Percentiles rank a stretch among this genome's conserved stretches.
Conservation (phyloP, 2,797 vertebrate genomes). For the Furcifer pardalis region DNA sequence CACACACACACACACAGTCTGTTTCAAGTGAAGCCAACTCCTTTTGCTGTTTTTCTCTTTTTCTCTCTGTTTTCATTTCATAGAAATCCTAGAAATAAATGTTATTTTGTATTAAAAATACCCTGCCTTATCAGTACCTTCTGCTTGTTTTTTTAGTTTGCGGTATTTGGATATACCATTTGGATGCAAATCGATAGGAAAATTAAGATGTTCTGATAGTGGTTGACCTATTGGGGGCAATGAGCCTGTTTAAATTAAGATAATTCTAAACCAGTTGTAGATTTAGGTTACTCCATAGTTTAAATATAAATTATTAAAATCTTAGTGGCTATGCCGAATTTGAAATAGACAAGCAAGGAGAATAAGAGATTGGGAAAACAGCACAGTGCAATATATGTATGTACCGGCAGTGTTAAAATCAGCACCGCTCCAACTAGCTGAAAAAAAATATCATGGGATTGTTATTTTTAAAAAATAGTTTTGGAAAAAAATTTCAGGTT, state of each 20-base stretch:
- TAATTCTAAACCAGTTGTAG: not conserved
- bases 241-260: not conserved
- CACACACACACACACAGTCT: slow-evolving; percentile 65
- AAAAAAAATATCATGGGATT: not conserved
- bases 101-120: slow-evolving; percentile 92
- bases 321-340: slow-evolving; percentile 50
- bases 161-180: slow-evolving; percentile 21
- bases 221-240: not conserved
- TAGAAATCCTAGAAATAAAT: slow-evolving; percentile 97
- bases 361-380: slow-evolving; percentile 14
- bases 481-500: not conserved
- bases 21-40: slow-evolving; percentile 81
- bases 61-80: slow-evolving; percentile 86
- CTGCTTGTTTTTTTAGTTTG: slow-evolving; percentile 57
- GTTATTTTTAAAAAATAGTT: not conserved
- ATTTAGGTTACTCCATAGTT: not conserved
- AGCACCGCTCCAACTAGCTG: not conserved
- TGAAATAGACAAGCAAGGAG: slow-evolving; percentile 29
- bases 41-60: slow-evolving; percentile 78
- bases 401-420: slow-evolving; percentile 17
- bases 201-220: not conserved
- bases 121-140: slow-evolving; percentile 50
- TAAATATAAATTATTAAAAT: slow-evolving; percentile 1
- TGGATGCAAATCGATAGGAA: slow-evolving; percentile 30
- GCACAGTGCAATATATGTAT: not conserved